Conservation (phyloP, 2,113 vertebrate genomes). For the Sula dactylatra region DNA sequence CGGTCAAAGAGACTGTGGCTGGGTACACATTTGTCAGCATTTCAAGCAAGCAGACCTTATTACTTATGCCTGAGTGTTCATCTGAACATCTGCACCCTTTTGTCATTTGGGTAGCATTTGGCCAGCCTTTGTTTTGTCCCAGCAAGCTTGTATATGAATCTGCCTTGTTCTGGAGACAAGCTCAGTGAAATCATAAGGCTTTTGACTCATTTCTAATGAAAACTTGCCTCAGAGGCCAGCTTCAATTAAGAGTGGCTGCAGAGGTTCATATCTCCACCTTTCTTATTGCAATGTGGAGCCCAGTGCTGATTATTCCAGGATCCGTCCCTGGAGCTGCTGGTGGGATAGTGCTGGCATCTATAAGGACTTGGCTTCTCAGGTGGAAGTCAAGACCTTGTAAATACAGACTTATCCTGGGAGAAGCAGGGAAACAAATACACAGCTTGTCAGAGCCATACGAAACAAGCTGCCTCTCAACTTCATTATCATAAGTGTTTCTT, state of each 20-base stretch:
- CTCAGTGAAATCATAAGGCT: neutral
- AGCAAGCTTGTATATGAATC: neutral
- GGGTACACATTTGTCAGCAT: neutral
- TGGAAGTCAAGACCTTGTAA: neutral
- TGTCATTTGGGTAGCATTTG: neutral
- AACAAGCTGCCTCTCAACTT: neutral
- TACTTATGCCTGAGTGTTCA: neutral
- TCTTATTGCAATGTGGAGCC: neutral
- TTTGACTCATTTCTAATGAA: neutral
- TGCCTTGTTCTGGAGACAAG: neutral
- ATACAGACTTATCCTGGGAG: neutral
- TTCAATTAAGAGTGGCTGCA: neutral
- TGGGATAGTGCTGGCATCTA: neutral
- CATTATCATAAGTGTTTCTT: slow-evolving; percentile 1
- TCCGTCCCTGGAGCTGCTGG: neutral
- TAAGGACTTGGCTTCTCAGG: neutral
- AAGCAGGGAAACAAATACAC: neutral
- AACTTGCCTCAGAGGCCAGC: neutral
- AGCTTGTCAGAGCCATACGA: neutral
- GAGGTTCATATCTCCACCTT: neutral
- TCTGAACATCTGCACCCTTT: neutral
- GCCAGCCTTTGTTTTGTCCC: neutral
- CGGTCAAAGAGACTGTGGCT: neutral
- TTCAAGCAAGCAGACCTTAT: neutral
- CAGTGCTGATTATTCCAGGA: neutral